phyloP scores from a whole-genome alignment of 53 echinoderm and acorn worm species.

The Holothuria scabra region DNA sequence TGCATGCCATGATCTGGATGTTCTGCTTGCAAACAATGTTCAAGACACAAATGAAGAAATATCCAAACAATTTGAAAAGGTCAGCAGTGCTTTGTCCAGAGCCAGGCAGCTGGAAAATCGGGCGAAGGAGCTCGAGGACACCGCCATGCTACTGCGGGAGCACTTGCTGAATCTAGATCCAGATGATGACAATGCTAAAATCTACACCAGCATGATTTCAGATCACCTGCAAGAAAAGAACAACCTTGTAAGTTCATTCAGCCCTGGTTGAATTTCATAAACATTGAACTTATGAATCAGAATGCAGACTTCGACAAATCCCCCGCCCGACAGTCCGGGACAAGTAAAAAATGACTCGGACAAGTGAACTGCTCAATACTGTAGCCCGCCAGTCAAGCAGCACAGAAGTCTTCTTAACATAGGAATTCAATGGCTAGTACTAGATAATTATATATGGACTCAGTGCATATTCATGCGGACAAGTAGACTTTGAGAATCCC shows the following conservation, averaged over 20 bases:
- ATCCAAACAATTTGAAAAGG: not conserved
- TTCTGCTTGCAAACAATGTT: not conserved
- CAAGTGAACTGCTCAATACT: too few relatives aligned
- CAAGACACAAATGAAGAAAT: not conserved
- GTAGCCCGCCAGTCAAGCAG: too few relatives aligned
- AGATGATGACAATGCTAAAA: not conserved
- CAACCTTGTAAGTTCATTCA: not conserved
- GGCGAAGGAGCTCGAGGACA: not conserved
- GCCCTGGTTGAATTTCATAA: not conserved
- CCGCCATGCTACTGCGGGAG: not conserved
- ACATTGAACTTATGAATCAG: not conserved
- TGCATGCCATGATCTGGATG: conserved; percentile 10
- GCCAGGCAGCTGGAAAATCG: not conserved
- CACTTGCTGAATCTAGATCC: not conserved
- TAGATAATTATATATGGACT: too few relatives aligned
- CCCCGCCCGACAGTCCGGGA: too few relatives aligned
- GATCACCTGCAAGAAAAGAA: conserved; percentile 8
- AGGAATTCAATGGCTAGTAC: too few relatives aligned
- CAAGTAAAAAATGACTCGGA: too few relatives aligned
- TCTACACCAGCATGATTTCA: not conserved
- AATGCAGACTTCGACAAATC: too few relatives aligned
- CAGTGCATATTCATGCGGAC: too few relatives aligned
- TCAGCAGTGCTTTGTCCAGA: not conserved
- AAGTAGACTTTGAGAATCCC: too few relatives aligned
- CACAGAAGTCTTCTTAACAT: too few relatives aligned